Conservation (phyloP, 2,113 vertebrate genomes). For the Microcebus ravelobensis region DNA sequence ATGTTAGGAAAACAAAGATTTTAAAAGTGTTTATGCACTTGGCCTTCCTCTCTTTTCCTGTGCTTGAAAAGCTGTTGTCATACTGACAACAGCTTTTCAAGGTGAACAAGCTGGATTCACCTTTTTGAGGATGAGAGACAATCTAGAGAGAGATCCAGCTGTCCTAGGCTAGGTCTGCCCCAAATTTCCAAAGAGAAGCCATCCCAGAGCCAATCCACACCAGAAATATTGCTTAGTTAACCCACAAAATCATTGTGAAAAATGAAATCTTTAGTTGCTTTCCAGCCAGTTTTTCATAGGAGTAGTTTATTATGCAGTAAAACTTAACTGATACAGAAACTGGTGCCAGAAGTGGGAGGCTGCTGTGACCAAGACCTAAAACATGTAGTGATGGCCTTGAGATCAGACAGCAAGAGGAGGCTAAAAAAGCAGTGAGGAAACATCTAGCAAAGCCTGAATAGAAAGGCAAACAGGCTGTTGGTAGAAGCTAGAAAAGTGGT, state of each 20-base stretch:
- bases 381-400: background rate
- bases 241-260: background rate
- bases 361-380: slow-evolving; percentile 14
- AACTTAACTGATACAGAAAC: background rate
- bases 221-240: background rate
- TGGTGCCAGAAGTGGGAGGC: background rate
- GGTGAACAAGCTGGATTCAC: background rate
- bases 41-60: background rate
- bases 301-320: background rate
- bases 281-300: background rate
- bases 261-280: background rate
- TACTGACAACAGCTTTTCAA: no score
- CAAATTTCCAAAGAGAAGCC: background rate
- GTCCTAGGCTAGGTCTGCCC: background rate
- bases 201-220: background rate
- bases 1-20: background rate
- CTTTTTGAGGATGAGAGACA: background rate
- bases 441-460: background rate
- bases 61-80: background rate
- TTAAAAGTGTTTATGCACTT: background rate
- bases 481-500: slow-evolving; percentile 10
- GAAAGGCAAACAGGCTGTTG: background rate
- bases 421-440: slow-evolving; percentile 21
- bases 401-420: background rate
- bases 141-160: background rate